Percentiles rank a stretch among this genome's conserved stretches.
Conservation (phyloP, 2,797 vertebrate genomes). For the Rhodeus uyekii region DNA sequence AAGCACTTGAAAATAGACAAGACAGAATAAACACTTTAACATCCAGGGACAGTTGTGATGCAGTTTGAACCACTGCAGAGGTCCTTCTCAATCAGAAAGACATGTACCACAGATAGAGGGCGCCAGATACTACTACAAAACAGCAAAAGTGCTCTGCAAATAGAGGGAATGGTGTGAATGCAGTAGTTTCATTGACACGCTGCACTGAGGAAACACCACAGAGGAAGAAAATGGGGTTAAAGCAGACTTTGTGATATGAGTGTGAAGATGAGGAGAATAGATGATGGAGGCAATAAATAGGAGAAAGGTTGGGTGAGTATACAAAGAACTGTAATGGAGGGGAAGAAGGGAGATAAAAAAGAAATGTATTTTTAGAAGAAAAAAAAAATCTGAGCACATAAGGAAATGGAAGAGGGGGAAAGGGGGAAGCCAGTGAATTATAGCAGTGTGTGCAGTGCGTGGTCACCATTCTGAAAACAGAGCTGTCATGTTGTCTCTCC, state of each 20-base stretch:
- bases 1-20: neutral
- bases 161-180: constrained; percentile 27
- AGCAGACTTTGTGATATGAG: constrained; percentile 21
- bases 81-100: constrained; percentile 38
- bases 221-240: neutral
- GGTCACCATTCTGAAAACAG: constrained; percentile 55
- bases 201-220: constrained; percentile 27
- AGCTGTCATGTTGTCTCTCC: constrained; percentile 45
- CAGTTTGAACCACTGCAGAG: constrained; percentile 65
- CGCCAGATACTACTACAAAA: constrained; percentile 57
- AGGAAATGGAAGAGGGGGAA: neutral
- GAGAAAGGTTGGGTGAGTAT: constrained; percentile 20
- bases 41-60: constrained; percentile 30
- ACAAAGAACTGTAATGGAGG: constrained; percentile 1
- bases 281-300: neutral
- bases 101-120: constrained; percentile 62
- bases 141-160: constrained; percentile 52
- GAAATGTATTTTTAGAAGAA: constrained; percentile 20
- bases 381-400: neutral
- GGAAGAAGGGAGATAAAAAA: constrained; percentile 7
- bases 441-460: constrained; percentile 12
- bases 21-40: neutral
- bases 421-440: constrained; percentile 29
- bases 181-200: constrained; percentile 39
- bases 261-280: neutral